These are phyloP conservation scores for Mythimna pallens DNA, from an alignment of 2,888 invertebrate genomes.

Conservation along the genomic window DNA sequence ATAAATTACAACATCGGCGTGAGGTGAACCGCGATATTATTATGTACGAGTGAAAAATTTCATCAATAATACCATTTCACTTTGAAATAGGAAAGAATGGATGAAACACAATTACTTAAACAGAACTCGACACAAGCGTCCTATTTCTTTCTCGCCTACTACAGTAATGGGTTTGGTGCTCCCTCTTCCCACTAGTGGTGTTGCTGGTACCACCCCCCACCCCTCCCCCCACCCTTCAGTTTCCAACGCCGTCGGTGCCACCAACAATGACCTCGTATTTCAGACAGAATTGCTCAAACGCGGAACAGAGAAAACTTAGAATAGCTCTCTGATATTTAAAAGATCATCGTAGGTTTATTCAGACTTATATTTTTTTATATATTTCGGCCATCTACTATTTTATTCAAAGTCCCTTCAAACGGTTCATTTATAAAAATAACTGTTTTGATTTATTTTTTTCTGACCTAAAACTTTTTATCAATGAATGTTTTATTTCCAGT, in stretches of 20 bases:
- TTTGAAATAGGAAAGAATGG: constrained; percentile 81
- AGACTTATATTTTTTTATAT: background rate
- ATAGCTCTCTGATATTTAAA: constrained; percentile 79
- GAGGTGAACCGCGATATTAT: constrained; percentile 55
- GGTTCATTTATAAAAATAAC: background rate
- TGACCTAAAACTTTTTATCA: background rate
- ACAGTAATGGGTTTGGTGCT: constrained; percentile 87
- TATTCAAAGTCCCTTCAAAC: background rate
- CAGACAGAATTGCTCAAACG: constrained; percentile 90
- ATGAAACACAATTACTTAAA: constrained; percentile 89
- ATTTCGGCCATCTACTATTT: background rate
- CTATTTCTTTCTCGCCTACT: constrained; percentile 88
- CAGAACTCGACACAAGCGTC: constrained; percentile 86
- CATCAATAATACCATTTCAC: constrained; percentile 71
- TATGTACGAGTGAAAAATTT: constrained; percentile 68
- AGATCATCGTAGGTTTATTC: constrained; percentile 52
- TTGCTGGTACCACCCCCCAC: constrained; percentile 73
- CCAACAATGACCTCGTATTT: constrained; percentile 91
- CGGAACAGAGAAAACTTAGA: constrained; percentile 87
- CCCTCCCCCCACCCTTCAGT: constrained; percentile 75
- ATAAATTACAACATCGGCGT: constrained; percentile 36
- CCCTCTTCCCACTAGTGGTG: constrained; percentile 73
- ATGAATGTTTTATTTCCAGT: background rate
- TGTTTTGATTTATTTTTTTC: background rate
- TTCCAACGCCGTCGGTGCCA: constrained; percentile 87